Percentiles rank a stretch among this genome's conserved stretches.
Conservation (phyloP, 2,888 invertebrate genomes). For the Trachelus tabidus region DNA sequence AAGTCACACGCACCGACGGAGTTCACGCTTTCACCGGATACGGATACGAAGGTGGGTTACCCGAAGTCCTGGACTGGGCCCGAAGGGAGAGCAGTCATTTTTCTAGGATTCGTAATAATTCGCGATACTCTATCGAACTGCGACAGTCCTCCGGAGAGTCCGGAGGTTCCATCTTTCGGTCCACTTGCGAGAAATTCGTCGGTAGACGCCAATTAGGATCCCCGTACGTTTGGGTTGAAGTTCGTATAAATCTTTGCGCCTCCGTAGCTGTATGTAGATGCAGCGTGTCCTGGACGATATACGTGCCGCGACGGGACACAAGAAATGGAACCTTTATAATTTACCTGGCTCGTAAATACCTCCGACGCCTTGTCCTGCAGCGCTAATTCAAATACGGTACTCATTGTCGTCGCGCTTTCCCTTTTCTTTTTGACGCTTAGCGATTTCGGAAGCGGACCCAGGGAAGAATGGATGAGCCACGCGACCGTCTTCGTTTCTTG, state of each 20-base stretch:
- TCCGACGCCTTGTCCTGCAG: neutral
- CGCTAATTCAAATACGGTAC: neutral
- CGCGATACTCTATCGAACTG: neutral
- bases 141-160: neutral
- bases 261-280: neutral
- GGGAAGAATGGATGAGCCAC: neutral
- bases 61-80: neutral
- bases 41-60: neutral
- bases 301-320: neutral
- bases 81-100: neutral
- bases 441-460: neutral
- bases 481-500: neutral
- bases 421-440: conserved; percentile 3
- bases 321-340: neutral
- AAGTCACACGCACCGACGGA: neutral
- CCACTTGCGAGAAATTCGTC: neutral
- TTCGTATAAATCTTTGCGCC: neutral
- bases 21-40: neutral
- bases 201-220: neutral
- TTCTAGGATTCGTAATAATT: neutral
- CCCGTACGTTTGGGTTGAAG: neutral
- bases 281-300: neutral
- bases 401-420: conserved; percentile 21
- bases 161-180: neutral
- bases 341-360: neutral